phyloP scores from a whole-genome alignment of 1,140 invertebrate genomes.

The Thrips palmi region DNA sequence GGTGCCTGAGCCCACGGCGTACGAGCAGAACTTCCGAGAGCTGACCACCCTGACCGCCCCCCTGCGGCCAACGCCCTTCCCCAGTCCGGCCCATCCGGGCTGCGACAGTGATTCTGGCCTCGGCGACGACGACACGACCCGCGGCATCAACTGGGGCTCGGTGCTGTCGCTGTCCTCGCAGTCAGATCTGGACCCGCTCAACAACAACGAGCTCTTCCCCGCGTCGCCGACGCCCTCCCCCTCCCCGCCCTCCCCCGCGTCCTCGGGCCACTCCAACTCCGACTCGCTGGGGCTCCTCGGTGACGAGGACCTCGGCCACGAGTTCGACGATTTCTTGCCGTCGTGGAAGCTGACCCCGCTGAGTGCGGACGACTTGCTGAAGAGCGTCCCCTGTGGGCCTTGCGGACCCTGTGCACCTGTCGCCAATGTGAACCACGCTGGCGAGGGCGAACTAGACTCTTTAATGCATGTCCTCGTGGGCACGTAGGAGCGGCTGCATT shows the following conservation, averaged over 20 bases:
- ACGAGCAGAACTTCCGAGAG: constrained; percentile 14
- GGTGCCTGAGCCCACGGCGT: constrained; percentile 25
- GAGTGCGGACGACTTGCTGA: constrained; percentile 47
- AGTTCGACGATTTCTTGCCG: constrained; percentile 33
- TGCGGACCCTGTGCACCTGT: too few species aligned
- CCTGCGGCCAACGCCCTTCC: constrained; percentile 17
- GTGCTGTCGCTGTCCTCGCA: constrained; percentile 69
- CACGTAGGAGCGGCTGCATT: too few species aligned
- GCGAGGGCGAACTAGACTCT: constrained; percentile 12
- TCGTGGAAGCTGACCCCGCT: constrained; percentile 40
- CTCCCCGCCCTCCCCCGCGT: constrained; percentile 25
- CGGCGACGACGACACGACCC: constrained; percentile 52
- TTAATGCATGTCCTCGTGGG: constrained; percentile 14
- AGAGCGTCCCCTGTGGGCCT: constrained; percentile 19
- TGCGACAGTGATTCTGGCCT: constrained; percentile 54
- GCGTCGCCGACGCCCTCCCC: constrained; percentile 27
- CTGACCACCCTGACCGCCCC: constrained; percentile 13
- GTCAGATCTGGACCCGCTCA: constrained; percentile 62
- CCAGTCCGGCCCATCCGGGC: constrained; percentile 12
- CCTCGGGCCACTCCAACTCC: constrained; percentile 3
- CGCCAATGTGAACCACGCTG: too few species aligned
- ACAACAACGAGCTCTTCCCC: constrained; percentile 51
- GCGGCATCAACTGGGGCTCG: constrained; percentile 77
- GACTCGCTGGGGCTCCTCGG: constrained; percentile 22
- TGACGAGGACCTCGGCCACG: constrained; percentile 16